phyloP scores from a whole-genome alignment of 2,888 invertebrate species.

The Drosophila leonis region DNA sequence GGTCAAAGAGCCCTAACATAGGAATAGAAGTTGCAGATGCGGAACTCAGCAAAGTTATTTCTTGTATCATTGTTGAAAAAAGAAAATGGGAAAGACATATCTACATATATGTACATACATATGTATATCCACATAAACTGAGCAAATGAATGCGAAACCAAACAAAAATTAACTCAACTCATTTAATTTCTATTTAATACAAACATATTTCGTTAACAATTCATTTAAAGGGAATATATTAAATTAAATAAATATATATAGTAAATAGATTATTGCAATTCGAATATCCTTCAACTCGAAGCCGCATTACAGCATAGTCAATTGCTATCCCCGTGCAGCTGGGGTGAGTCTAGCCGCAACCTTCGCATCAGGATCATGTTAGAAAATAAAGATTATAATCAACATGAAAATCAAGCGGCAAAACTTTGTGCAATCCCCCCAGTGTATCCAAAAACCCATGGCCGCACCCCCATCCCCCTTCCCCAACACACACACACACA shows the following conservation, averaged over 20 bases:
- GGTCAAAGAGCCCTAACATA: too few species aligned
- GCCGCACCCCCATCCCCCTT: neutral
- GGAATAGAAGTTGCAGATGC: too few species aligned
- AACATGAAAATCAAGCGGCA: conserved; percentile 73
- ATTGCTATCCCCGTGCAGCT: neutral
- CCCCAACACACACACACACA: neutral
- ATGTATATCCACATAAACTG: too few species aligned
- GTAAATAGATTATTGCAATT: neutral
- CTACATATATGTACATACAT: too few species aligned
- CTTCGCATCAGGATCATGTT: conserved; percentile 33
- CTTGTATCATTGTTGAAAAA: too few species aligned
- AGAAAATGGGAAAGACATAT: too few species aligned
- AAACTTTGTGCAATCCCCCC: conserved; percentile 49
- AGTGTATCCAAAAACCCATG: neutral
- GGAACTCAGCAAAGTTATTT: too few species aligned
- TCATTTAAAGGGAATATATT: neutral
- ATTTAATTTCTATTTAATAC: too few species aligned
- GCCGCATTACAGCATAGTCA: neutral
- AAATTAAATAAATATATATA: too few species aligned
- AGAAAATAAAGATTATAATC: conserved; percentile 66
- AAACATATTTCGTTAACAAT: too few species aligned
- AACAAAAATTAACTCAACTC: too few species aligned
- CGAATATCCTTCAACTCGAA: neutral
- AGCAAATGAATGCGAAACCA: too few species aligned
- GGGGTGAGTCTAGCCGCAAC: neutral